Evolutionary conservation across 2,888 invertebrate genomes (phyloP).

Genomic region (Emmelina monodactyla): DNA sequence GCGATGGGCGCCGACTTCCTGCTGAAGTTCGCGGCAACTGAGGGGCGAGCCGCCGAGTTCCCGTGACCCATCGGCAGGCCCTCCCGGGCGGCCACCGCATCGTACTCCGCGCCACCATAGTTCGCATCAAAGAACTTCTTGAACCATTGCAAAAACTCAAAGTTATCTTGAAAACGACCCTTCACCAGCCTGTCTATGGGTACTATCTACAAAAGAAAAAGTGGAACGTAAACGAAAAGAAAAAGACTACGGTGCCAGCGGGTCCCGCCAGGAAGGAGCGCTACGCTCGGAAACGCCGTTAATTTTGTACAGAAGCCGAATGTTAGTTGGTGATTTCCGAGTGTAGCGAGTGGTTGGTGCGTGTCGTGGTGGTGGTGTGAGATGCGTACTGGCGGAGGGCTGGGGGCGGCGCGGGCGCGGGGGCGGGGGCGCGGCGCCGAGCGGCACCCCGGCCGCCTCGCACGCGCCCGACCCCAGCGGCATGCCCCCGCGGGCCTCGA

Average conservation of each 20-base stretch:
- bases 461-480: conserved; percentile 77
- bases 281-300: conserved; percentile 5
- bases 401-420: conserved; percentile 23
- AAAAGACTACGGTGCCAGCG: conserved; percentile 29
- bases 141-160: conserved; percentile 99
- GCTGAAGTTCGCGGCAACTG: conserved; percentile 35
- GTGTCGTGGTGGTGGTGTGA: conserved; percentile 18
- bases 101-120: conserved; percentile 94
- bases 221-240: conserved; percentile 38
- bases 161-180: conserved; percentile 99
- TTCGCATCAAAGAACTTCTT: conserved; percentile 99
- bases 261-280: neutral
- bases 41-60: conserved; percentile 61
- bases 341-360: conserved; percentile 24
- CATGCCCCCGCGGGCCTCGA: conserved; percentile 85
- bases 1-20: conserved; percentile 57
- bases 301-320: conserved; percentile 10
- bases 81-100: conserved; percentile 85
- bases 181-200: conserved; percentile 95
- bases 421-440: conserved; percentile 31
- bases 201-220: conserved; percentile 78
- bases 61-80: conserved; percentile 87
- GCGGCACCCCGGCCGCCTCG: conserved; percentile 51
- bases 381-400: conserved; percentile 52
- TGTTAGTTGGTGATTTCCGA: conserved; percentile 22